Evolutionary conservation across 2,888 invertebrate species (phyloP).

Genomic region (Nycteola revayana): DNA sequence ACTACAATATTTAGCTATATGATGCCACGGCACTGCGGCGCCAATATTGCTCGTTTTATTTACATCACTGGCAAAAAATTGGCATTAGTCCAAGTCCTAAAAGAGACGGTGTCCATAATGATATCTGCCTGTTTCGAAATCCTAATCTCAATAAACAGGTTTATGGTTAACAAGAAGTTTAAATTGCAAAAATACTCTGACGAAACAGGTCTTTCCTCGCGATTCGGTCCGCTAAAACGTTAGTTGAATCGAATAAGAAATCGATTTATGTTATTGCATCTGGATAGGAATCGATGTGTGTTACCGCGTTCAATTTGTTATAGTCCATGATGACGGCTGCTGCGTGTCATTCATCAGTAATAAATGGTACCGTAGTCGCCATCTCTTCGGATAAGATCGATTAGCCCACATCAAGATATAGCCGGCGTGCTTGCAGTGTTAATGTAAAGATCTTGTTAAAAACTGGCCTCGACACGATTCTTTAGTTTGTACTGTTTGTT

Average conservation of each 20-base stretch:
- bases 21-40: slow-evolving; percentile 40
- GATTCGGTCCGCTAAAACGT: slow-evolving; percentile 22
- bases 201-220: slow-evolving; percentile 28
- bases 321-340: slow-evolving; percentile 24
- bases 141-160: slow-evolving; percentile 51
- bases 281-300: slow-evolving; percentile 12
- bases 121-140: slow-evolving; percentile 50
- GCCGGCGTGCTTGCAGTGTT: slow-evolving; percentile 25
- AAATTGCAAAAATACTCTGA: slow-evolving; percentile 33
- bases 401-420: slow-evolving; percentile 42
- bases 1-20: slow-evolving; percentile 27
- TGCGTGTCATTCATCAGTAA: slow-evolving; percentile 25
- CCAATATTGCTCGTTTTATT: slow-evolving; percentile 65
- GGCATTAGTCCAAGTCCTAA: slow-evolving; percentile 59
- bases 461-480: slow-evolving; percentile 65
- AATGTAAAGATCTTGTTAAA: slow-evolving; percentile 34
- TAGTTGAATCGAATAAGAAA: slow-evolving; percentile 24
- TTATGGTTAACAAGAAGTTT: slow-evolving; percentile 42
- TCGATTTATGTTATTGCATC: slow-evolving; percentile 27
- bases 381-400: slow-evolving; percentile 41
- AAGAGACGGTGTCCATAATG: slow-evolving; percentile 43
- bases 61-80: slow-evolving; percentile 66
- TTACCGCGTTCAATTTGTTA: slow-evolving; percentile 17
- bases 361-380: slow-evolving; percentile 24
- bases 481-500: slow-evolving; percentile 55